These are phyloP conservation scores for Acrocephalus kingi DNA, from an alignment of 2,113 vertebrate genomes.

Conservation along the genomic window DNA sequence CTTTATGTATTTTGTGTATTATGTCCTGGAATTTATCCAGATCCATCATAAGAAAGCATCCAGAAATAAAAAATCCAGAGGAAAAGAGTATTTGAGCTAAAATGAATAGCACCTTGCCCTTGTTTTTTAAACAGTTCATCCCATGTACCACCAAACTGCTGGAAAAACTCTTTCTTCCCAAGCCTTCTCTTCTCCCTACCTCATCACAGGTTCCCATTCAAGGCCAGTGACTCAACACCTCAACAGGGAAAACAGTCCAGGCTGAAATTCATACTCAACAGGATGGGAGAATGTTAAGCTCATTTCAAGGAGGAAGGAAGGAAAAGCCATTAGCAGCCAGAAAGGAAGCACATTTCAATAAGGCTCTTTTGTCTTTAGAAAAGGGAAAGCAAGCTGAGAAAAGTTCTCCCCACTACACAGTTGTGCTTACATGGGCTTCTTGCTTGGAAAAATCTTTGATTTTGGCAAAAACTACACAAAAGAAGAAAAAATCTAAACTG, in stretches of 20 bases:
- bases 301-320: conserved; percentile 62
- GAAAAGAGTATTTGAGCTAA: not conserved
- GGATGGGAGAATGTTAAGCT: conserved; percentile 60
- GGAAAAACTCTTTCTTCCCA: conserved; percentile 13
- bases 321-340: conserved; percentile 52
- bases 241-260: conserved; percentile 15
- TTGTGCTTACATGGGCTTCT: not conserved
- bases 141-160: not conserved
- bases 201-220: conserved; percentile 13
- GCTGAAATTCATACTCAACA: conserved; percentile 46
- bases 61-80: conserved; percentile 7
- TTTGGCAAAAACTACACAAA: not conserved
- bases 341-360: conserved; percentile 64
- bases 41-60: not conserved
- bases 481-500: not conserved
- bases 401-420: not conserved
- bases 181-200: not conserved
- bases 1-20: not conserved
- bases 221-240: conserved; percentile 45
- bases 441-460: not conserved
- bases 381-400: conserved; percentile 50
- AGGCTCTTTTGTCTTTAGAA: conserved; percentile 53
- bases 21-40: conserved; percentile 29
- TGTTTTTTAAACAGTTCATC: not conserved
- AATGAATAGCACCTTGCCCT: not conserved